These are phyloP conservation scores for Python bivittatus DNA, from an alignment of 2,113 vertebrate genomes.

Conservation along the genomic window DNA sequence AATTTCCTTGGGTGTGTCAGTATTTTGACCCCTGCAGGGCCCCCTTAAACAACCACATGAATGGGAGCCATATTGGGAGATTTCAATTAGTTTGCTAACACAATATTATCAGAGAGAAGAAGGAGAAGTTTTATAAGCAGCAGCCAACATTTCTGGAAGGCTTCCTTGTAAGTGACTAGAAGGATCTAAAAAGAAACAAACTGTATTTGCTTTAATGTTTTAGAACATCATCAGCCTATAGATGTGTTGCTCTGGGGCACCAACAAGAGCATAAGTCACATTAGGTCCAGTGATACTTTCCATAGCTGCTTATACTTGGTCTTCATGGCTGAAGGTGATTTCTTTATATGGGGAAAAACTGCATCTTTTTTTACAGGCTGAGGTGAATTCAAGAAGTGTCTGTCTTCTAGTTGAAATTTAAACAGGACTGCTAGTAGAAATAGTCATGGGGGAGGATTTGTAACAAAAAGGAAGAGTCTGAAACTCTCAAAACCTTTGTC, in stretches of 20 bases:
- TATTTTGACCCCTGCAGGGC: slow-evolving; percentile 35
- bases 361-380: no score
- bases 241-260: not conserved
- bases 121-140: slow-evolving; percentile 8
- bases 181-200: not conserved
- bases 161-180: not conserved
- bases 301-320: not conserved
- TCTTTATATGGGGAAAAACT: no score
- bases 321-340: no score
- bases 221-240: not conserved
- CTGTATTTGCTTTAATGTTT: not conserved
- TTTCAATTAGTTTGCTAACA: not conserved
- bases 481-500: no score
- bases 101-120: not conserved
- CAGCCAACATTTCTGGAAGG: not conserved
- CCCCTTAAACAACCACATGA: not conserved
- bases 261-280: not conserved
- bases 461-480: no score
- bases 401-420: no score
- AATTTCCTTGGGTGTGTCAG: slow-evolving; percentile 46
- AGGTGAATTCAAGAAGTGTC: no score
- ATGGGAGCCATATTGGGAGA: slow-evolving; percentile 14
- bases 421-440: no score
- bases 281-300: not conserved
- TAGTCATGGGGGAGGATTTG: no score